Evolutionary conservation across 2,797 vertebrate genomes (phyloP), one percentile per base, ranked within the genome.

Genomic region (Zenarchopterus dispar): DNA sequence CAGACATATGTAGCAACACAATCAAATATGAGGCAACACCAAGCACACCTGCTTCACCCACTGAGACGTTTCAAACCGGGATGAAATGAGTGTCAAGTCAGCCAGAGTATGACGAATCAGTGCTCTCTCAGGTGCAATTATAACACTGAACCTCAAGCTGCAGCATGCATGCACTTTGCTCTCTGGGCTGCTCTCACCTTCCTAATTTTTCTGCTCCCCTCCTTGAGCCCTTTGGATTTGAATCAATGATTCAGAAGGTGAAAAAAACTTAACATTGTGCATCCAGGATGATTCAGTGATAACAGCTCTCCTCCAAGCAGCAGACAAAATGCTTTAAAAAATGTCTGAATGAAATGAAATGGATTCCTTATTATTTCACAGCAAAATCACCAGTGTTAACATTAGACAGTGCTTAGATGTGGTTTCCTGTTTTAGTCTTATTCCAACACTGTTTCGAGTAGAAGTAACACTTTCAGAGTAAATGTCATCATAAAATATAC

Each of bases 121-220:
- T 91, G 90, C 92, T 91, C 89, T 90, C 81, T 77, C 50, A 45
- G 77, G 50, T 81, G 84, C 64, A 86, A 77, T 84, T 82, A 78
- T 77, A 80, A 88, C 78, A 89, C 80, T 84, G 90, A 89, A 91
- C 92, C 70, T 69, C 66, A 83, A 91, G 39, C 63, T 75, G 62
- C 73, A 65, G 62, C 73, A 65, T 76, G 73, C 78, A 81, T 69
- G 78, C 68, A 67, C 78, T 70, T 79, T 62, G 75, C 77, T 81
- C 82, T 57, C 56, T 45, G 72, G 83, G 81, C 67, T 77, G 76
- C 80, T 81, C 73, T 73, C 62, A 8, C 57, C 43, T 24, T 21
- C 17, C 19, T 56, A 26, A 26, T 33, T 50, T 17, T 18, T 36
- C 42, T 59, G 19, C 19, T 23, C 31, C 26, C 33, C 36, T 63